Evolutionary conservation across 1,140 invertebrate genomes (phyloP).

Genomic region (Kradibia gibbosae): DNA sequence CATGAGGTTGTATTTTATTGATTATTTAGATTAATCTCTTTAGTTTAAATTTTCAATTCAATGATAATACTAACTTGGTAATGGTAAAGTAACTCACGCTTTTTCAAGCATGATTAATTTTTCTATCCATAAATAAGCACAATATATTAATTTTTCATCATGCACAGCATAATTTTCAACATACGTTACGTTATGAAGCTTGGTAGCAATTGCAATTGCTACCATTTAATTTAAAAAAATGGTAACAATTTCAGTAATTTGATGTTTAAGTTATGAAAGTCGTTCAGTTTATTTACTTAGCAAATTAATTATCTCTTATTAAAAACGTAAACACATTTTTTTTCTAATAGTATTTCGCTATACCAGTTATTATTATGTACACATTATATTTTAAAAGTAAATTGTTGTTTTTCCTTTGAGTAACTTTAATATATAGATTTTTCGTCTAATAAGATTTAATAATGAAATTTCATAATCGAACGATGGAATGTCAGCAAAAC

Average conservation of each 20-base stretch:
- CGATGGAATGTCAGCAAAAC: conserved; percentile 16
- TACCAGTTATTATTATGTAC: neutral
- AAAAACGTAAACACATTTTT: neutral
- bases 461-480: neutral
- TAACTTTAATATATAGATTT: neutral
- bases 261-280: neutral
- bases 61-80: conserved; percentile 9
- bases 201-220: neutral
- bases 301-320: neutral
- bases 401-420: conserved; percentile 5
- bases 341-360: neutral
- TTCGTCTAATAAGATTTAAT: neutral
- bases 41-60: neutral
- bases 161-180: neutral
- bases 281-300: neutral
- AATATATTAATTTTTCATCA: conserved; percentile 5
- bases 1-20: neutral
- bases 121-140: neutral
- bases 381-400: neutral
- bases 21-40: conserved; percentile 12
- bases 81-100: neutral
- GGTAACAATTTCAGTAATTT: neutral
- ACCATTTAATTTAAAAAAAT: neutral
- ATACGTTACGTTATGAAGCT: neutral
- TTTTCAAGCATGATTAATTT: conserved; percentile 4